Evolutionary conservation across 2,113 vertebrate species (phyloP).

Genomic region (Oncorhynchus tshawytscha): DNA sequence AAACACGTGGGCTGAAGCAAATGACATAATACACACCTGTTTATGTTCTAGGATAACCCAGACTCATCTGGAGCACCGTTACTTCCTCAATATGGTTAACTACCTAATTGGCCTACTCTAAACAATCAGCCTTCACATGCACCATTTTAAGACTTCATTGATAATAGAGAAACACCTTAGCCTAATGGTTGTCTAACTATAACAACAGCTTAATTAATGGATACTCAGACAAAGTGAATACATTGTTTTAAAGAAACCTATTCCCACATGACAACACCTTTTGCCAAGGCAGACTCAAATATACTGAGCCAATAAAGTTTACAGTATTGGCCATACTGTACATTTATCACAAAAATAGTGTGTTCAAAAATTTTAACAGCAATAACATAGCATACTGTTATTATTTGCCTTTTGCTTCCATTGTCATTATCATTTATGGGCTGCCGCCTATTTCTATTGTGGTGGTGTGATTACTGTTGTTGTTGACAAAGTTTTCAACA

Average conservation of each 20-base stretch:
- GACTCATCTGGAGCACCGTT: neutral
- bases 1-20: conserved; percentile 65
- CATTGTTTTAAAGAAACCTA: neutral
- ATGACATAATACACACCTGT: conserved; percentile 54
- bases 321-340: neutral
- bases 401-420: neutral
- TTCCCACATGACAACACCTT: too few species aligned
- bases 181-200: neutral
- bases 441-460: neutral
- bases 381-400: neutral
- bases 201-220: neutral
- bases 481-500: neutral
- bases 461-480: neutral
- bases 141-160: neutral
- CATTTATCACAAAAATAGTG: neutral
- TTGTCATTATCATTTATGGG: neutral
- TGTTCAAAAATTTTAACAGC: neutral
- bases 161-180: too few species aligned
- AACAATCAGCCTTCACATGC: neutral
- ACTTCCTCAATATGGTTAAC: neutral
- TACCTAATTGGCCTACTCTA: neutral
- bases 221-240: neutral
- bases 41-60: conserved; percentile 20
- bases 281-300: too few species aligned
- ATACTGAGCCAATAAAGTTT: too few species aligned